Percentiles rank a stretch among this genome's conserved stretches.
Evolutionary conservation across 2,113 vertebrate genomes (phyloP).

Genomic region (Neomonachus schauinslandi): DNA sequence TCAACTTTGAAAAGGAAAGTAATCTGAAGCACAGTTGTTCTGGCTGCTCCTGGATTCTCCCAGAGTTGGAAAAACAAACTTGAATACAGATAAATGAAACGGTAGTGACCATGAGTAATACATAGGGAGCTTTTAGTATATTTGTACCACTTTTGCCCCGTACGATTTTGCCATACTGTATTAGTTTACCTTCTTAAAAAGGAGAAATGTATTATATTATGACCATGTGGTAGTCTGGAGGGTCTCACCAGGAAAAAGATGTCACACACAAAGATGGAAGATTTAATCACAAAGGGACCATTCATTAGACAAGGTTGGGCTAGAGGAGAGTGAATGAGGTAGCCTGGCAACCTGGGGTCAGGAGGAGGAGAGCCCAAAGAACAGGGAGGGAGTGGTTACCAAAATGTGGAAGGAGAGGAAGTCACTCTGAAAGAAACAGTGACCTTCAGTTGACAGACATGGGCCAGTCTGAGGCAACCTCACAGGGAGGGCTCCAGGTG

Average conservation of each 20-base stretch:
- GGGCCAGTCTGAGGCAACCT: not conserved
- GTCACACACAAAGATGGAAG: not conserved
- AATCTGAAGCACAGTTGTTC: not conserved
- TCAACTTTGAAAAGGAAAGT: not conserved
- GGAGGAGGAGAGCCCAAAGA: not conserved
- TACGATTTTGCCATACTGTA: not conserved
- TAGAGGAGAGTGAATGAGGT: not conserved
- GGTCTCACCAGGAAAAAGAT: not conserved
- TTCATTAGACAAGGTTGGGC: not conserved
- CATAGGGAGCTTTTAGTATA: not conserved
- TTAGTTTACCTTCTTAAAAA: conserved; percentile 3
- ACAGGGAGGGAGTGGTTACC: not conserved
- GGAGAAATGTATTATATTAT: not conserved
- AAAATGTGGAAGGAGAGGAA: not conserved
- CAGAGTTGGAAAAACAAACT: not conserved
- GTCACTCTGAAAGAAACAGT: not conserved
- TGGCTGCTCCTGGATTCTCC: not conserved
- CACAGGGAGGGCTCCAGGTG: not conserved
- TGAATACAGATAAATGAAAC: not conserved
- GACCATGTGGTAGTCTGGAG: not conserved
- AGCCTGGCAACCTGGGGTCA: not conserved
- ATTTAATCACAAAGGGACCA: not conserved
- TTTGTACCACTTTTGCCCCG: not conserved
- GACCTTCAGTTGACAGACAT: not conserved
- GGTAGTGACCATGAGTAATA: not conserved